phyloP scores from a whole-genome alignment of 2,888 invertebrate species.

The Heliconius sara region DNA sequence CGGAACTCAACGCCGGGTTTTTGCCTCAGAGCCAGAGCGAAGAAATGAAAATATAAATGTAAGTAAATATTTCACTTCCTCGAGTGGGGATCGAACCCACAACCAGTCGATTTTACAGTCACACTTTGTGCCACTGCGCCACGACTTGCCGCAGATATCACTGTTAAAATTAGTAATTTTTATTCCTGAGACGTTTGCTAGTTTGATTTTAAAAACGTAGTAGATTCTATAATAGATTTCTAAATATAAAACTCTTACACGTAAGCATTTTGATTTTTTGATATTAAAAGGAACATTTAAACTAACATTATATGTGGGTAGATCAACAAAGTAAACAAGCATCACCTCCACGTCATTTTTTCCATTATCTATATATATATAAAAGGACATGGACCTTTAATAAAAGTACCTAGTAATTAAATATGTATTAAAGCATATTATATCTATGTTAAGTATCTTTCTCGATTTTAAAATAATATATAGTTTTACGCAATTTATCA shows the following conservation, averaged over 20 bases:
- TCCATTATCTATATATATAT: background rate
- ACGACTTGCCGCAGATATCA: background rate
- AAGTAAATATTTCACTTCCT: too few species aligned
- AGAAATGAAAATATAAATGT: too few species aligned
- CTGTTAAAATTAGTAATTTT: background rate
- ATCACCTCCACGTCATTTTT: background rate
- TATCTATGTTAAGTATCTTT: background rate
- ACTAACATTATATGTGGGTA: background rate
- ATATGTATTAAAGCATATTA: background rate
- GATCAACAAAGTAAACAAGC: background rate
- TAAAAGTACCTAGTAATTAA: background rate
- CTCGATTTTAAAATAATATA: background rate
- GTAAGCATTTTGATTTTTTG: background rate
- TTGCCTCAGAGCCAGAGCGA: too few species aligned
- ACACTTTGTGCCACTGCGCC: too few species aligned
- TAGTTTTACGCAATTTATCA: slow-evolving; percentile 49
- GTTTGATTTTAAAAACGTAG: background rate
- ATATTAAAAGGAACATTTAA: background rate
- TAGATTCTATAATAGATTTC: background rate
- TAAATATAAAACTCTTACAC: background rate
- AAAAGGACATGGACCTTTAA: too few species aligned
- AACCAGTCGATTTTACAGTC: too few species aligned
- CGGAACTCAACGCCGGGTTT: too few species aligned
- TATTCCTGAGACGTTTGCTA: background rate
- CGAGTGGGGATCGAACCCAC: too few species aligned